Evolutionary conservation across 1,140 invertebrate species (phyloP), one percentile per base, ranked within the genome.

Genomic region (Phymorhynchus buccinoides): DNA sequence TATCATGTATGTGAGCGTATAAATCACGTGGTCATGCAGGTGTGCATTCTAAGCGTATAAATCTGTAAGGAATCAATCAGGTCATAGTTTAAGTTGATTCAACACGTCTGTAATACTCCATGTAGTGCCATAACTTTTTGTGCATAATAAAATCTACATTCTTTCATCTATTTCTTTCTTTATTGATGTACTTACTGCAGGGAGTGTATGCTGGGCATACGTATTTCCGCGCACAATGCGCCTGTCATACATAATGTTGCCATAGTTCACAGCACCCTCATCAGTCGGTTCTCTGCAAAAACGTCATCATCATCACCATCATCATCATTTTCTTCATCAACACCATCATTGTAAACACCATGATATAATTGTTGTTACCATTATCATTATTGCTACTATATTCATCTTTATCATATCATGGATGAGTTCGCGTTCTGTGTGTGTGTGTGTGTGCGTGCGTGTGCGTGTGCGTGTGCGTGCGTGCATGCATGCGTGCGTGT

Each of bases 231-330:
- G 95, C 86, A 96, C 95, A 85, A 97, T 95, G 86, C 96, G 94
- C 90, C 95, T 95, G 91, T 98, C 97, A 92, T 96, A 96, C 96
- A 97, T 97, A 89, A 97, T 95, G 94, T 97, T 94, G 52, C 93
- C 93, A 92, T 93, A 93, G 73, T 88, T 86, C 37, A 85, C 85
- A 14, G 87, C 84, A 16, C 86, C 89, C 44, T 92, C 87, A 16
- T 62, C 18, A 62, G 56, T 62, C 78, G 48, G 32, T 16, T 32
- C 42, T 52, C 44, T 80, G 18, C 86, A 86, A 80, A 71, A 6
- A 22, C 3, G 41, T 75, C 27, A 27, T 27, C 30, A 44, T 35
- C 27, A 71, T 66, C 39, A 84, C 7, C 22, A 22, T 62, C 2
- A 12, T 78, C 9, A 6, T 9, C 44, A 48, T 48, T 48, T 9